phyloP scores from a whole-genome alignment of 2,797 vertebrate genomes.

The Gobionotothen gibberifrons region DNA sequence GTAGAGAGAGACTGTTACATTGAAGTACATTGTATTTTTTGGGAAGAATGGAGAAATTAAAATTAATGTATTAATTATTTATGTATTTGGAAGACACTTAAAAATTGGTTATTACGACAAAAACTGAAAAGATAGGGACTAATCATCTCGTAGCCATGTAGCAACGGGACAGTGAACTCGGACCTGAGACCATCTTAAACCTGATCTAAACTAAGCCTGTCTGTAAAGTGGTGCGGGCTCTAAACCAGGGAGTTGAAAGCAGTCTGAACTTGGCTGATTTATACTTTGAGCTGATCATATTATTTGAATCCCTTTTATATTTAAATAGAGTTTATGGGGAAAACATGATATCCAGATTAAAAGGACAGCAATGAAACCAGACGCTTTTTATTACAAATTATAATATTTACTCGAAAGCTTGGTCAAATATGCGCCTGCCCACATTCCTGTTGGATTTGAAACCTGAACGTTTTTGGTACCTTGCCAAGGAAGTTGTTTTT shows the following conservation, averaged over 20 bases:
- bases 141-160: background rate
- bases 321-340: background rate
- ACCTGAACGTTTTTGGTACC: too few species aligned
- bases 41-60: too few species aligned
- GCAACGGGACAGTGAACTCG: background rate
- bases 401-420: background rate
- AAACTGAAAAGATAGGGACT: background rate
- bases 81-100: background rate
- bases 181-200: background rate
- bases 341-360: background rate
- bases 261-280: background rate
- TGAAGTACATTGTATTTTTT: constrained; percentile 6
- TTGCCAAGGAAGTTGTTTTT: too few species aligned
- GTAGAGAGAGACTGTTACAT: background rate
- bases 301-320: background rate
- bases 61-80: too few species aligned
- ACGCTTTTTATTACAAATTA: background rate
- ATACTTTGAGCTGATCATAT: background rate
- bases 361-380: background rate
- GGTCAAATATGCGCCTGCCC: too few species aligned
- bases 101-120: background rate
- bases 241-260: background rate
- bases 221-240: background rate
- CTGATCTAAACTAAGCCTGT: background rate
- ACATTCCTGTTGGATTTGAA: too few species aligned